These are phyloP conservation scores for Nyctalus aviator DNA, from an alignment of 2,797 vertebrate genomes.

Conservation along the genomic window DNA sequence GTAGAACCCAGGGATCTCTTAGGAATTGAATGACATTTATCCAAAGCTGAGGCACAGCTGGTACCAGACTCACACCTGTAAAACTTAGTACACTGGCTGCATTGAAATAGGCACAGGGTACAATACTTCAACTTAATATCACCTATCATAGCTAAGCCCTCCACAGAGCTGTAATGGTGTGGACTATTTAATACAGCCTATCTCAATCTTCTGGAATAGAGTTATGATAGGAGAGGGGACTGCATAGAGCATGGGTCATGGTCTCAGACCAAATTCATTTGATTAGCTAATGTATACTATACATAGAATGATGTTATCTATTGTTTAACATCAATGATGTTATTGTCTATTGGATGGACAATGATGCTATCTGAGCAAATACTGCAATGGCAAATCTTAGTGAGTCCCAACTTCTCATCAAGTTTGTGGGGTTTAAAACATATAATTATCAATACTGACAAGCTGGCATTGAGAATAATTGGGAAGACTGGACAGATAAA, in stretches of 20 bases:
- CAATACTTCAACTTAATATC: neutral
- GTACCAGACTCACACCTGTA: neutral
- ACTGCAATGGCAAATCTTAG: neutral
- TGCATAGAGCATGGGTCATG: neutral
- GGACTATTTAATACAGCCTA: neutral
- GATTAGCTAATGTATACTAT: neutral
- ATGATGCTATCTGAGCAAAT: neutral
- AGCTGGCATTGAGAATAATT: neutral
- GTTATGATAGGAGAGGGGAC: neutral
- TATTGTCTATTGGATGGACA: neutral
- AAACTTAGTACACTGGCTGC: neutral
- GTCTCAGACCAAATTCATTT: neutral
- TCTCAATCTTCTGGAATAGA: neutral
- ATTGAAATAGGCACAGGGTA: neutral
- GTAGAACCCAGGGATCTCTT: neutral
- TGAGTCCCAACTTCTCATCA: conserved; percentile 19
- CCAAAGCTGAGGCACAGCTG: neutral
- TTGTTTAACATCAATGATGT: neutral
- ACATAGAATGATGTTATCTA: neutral
- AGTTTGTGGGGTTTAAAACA: neutral
- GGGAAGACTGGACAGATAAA: neutral
- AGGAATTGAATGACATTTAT: neutral
- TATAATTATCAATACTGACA: neutral
- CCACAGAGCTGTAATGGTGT: neutral
- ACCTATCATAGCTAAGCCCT: neutral